Percentiles rank a stretch among this genome's conserved stretches.
Conservation (phyloP, 2,113 vertebrate species). For the Nansenia antarctica region DNA sequence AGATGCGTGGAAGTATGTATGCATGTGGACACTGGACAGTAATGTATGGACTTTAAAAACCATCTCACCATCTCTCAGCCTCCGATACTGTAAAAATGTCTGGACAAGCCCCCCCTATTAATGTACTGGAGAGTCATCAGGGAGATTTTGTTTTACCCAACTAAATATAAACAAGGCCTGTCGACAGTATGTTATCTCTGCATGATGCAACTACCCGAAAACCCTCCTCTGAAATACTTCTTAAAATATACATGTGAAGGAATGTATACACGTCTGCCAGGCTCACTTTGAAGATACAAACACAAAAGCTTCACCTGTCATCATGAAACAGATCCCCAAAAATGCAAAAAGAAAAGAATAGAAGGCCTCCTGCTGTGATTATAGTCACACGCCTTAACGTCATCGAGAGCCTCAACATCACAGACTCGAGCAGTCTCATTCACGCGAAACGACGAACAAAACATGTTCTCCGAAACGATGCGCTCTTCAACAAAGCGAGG, state of each 20-base stretch:
- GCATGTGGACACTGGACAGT: conserved; percentile 11
- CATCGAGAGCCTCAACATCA: conserved; percentile 25
- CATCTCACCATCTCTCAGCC: conserved; percentile 1
- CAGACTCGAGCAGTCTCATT: conserved; percentile 16
- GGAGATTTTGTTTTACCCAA: conserved; percentile 52
- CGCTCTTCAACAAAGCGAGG: background rate
- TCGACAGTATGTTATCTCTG: conserved; percentile 42
- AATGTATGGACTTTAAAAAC: conserved; percentile 19
- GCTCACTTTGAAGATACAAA: conserved; percentile 47
- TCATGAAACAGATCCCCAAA: conserved; percentile 12
- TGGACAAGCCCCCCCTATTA: conserved; percentile 52
- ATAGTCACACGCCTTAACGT: conserved; percentile 28
- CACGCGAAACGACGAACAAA: conserved; percentile 33
- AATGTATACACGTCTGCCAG: conserved; percentile 28
- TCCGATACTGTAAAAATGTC: conserved; percentile 38
- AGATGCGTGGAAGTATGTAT: background rate
- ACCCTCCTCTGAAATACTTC: conserved; percentile 65
- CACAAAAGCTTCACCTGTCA: conserved; percentile 52
- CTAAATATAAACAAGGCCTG: conserved; percentile 71
- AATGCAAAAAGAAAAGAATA: conserved; percentile 21
- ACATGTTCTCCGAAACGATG: conserved; percentile 4
- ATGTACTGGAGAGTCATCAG: conserved; percentile 57
- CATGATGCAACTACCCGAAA: conserved; percentile 65
- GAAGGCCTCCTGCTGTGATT: conserved; percentile 8
- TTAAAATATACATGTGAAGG: conserved; percentile 73